phyloP scores from a whole-genome alignment of 2,888 invertebrate genomes.

The Drosophila dives region DNA sequence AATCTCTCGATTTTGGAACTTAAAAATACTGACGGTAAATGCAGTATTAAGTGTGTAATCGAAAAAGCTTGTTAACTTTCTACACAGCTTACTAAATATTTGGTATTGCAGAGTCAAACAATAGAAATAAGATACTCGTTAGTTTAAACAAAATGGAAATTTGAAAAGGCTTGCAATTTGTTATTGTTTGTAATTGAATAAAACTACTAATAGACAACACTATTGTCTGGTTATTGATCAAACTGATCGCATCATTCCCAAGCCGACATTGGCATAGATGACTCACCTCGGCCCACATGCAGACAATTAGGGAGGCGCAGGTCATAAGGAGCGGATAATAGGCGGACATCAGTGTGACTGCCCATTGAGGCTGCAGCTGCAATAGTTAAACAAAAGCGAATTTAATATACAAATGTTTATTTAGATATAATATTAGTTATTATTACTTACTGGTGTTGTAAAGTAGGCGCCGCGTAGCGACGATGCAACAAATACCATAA shows the following conservation, averaged over 20 bases:
- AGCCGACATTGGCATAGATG: background rate
- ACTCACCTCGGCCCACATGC: constrained; percentile 97
- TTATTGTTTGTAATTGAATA: background rate
- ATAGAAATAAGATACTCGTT: background rate
- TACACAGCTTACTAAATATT: background rate
- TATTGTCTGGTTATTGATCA: background rate
- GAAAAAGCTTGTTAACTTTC: background rate
- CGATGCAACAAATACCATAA: constrained; percentile 94
- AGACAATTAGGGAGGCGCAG: constrained; percentile 95
- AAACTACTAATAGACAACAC: background rate
- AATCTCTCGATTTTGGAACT: background rate
- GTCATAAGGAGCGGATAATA: constrained; percentile 96
- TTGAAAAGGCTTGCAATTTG: background rate
- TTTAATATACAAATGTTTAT: background rate
- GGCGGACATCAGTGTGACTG: constrained; percentile 93
- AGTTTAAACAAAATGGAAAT: too few relatives aligned
- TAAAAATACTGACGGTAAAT: background rate
- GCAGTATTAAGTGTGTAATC: background rate
- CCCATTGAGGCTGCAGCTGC: constrained; percentile 93
- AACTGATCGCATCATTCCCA: background rate
- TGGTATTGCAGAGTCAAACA: background rate
- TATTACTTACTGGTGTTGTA: constrained; percentile 91
- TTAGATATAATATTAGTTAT: background rate
- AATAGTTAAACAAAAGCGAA: background rate
- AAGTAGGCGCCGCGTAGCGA: constrained; percentile 95